Evolutionary conservation across 2,113 vertebrate genomes (phyloP).

Genomic region (Echinops telfairi): DNA sequence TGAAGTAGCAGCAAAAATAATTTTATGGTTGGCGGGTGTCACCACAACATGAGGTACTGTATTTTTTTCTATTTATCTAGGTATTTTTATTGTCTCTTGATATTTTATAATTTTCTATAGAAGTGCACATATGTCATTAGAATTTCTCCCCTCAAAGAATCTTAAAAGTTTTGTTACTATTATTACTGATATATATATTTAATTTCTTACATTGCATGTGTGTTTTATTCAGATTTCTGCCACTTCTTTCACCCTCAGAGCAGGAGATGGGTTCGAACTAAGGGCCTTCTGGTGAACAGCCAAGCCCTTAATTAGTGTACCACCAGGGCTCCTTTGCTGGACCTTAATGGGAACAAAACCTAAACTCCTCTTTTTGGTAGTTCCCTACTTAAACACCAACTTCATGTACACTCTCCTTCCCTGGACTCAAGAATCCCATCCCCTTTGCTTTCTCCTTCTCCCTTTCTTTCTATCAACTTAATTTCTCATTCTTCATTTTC

Average conservation of each 20-base stretch:
- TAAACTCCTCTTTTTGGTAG: slow-evolving; percentile 8
- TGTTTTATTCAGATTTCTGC: not conserved
- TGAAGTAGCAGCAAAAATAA: too few relatives aligned
- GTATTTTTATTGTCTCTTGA: too few relatives aligned
- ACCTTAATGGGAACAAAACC: slow-evolving; percentile 10
- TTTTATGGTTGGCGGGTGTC: too few relatives aligned
- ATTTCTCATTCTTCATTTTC: not conserved
- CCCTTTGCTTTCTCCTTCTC: not conserved
- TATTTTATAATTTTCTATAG: too few relatives aligned
- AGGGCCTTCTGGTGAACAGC: not conserved
- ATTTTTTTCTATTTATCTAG: too few relatives aligned
- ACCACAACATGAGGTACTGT: too few relatives aligned
- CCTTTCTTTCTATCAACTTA: not conserved
- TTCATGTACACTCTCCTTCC: not conserved
- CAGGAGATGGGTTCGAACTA: not conserved
- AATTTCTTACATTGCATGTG: too few relatives aligned
- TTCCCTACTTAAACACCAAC: slow-evolving; percentile 39
- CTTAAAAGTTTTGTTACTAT: too few relatives aligned
- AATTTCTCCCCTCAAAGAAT: too few relatives aligned
- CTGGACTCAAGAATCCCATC: not conserved
- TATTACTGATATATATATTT: too few relatives aligned
- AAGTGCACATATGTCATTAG: too few relatives aligned
- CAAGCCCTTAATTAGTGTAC: not conserved
- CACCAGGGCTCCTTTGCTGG: not conserved
- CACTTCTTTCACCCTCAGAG: not conserved